phyloP scores from a whole-genome alignment of 2,797 vertebrate genomes.

The Gobio occitaniae region DNA sequence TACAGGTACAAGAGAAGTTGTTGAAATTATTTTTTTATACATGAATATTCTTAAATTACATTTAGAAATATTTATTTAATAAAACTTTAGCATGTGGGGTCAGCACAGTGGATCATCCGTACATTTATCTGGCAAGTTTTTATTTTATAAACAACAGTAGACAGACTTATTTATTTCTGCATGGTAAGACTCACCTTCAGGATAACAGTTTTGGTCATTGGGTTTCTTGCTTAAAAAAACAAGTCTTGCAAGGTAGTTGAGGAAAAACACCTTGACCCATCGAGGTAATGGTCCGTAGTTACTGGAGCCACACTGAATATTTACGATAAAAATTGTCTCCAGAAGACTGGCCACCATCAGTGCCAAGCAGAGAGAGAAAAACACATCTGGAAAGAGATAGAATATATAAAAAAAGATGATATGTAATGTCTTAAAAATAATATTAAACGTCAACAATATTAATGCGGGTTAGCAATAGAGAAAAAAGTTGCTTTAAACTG shows the following conservation, averaged over 20 bases:
- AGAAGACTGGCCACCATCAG: conserved; percentile 81
- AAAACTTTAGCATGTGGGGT: neutral
- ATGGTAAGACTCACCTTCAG: conserved; percentile 51
- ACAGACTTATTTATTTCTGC: neutral
- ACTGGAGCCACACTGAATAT: conserved; percentile 67
- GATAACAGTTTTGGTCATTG: conserved; percentile 25
- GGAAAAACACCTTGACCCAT: conserved; percentile 72
- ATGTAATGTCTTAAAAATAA: neutral
- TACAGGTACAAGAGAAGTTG: neutral
- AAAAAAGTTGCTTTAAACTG: neutral
- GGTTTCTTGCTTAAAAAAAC: conserved; percentile 63
- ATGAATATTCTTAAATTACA: neutral
- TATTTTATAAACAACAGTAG: neutral
- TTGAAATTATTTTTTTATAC: neutral
- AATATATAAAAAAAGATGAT: neutral
- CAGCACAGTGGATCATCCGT: neutral
- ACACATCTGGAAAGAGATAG: conserved; percentile 67
- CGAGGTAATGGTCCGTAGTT: conserved; percentile 61
- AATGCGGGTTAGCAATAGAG: neutral
- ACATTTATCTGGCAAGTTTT: neutral
- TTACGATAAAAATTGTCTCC: conserved; percentile 78
- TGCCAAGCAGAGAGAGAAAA: conserved; percentile 78
- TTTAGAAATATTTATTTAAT: neutral
- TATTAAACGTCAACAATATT: neutral
- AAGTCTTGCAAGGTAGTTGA: conserved; percentile 65